phyloP scores from a whole-genome alignment of 2,797 vertebrate species.

The Syngnathus rostellatus region DNA sequence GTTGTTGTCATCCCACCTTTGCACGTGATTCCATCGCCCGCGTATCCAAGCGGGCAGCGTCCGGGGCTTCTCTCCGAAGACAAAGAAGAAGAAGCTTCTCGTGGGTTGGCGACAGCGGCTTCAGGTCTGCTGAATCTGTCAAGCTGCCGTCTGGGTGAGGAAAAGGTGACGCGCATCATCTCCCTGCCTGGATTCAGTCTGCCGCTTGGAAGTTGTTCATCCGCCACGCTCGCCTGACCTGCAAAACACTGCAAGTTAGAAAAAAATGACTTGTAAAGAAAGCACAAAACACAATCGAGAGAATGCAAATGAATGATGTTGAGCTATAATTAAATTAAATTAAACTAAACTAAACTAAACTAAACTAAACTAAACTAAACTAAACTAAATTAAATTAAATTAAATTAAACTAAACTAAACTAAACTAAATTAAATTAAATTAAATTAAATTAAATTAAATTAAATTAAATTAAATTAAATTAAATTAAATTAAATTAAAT shows the following conservation, averaged over 20 bases:
- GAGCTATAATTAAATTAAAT: too few species aligned
- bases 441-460: too few species aligned
- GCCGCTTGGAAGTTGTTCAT: constrained; percentile 27
- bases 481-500: too few species aligned
- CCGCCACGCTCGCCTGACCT: constrained; percentile 46
- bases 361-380: too few species aligned
- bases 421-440: too few species aligned
- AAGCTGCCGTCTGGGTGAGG: constrained; percentile 28
- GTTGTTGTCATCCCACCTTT: constrained; percentile 65
- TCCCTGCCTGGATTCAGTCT: constrained; percentile 36
- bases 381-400: not conserved
- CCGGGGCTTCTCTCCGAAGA: constrained; percentile 45
- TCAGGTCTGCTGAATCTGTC: constrained; percentile 38
- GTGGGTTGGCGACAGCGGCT: constrained; percentile 5
- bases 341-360: too few species aligned
- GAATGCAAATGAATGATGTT: not conserved
- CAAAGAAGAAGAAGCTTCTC: constrained; percentile 20
- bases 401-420: too few species aligned
- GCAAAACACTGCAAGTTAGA: constrained; percentile 64
- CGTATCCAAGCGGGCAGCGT: constrained; percentile 75
- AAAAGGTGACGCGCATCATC: constrained; percentile 22
- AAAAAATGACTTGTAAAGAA: constrained; percentile 43
- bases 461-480: too few species aligned
- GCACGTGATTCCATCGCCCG: constrained; percentile 75
- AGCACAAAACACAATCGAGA: constrained; percentile 1